Conservation (phyloP, 2,797 vertebrate species). For the Atherinosoma microstoma region DNA sequence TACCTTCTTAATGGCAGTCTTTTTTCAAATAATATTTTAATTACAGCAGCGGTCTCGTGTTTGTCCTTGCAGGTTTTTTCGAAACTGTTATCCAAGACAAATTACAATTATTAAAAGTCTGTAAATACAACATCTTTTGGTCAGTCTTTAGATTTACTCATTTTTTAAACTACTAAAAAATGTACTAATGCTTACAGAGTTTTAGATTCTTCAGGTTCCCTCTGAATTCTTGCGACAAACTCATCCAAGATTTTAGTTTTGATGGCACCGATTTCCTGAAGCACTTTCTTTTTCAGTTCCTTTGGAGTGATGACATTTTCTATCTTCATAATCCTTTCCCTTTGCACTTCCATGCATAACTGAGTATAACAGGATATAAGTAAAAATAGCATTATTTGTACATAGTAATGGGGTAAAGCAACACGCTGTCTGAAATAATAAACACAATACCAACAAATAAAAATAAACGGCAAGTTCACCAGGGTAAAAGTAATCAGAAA, state of each 20-base stretch:
- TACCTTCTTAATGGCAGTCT: constrained; percentile 85
- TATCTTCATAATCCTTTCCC: constrained; percentile 78
- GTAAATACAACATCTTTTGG: no score
- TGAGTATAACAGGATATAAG: not conserved
- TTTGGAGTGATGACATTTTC: constrained; percentile 69
- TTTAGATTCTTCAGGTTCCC: constrained; percentile 77
- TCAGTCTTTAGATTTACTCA: not conserved
- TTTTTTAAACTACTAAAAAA: not conserved
- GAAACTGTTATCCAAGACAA: constrained; percentile 71
- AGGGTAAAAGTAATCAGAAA: not conserved
- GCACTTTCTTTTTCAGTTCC: constrained; percentile 75
- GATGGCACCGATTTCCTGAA: constrained; percentile 78
- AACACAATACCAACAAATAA: not conserved
- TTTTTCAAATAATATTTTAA: constrained; percentile 78
- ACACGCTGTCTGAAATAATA: no score
- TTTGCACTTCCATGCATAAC: constrained; percentile 6
- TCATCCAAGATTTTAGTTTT: constrained; percentile 79
- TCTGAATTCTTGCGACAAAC: constrained; percentile 82
- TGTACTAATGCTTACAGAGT: constrained; percentile 74
- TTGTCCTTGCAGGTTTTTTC: constrained; percentile 82
- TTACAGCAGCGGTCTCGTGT: constrained; percentile 78
- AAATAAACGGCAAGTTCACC: not conserved
- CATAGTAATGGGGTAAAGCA: not conserved
- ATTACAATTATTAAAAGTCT: not conserved
- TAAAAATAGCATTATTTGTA: not conserved